These are phyloP conservation scores for Ctenicera cuprea DNA, from an alignment of 2,888 invertebrate genomes.

Conservation along the genomic window DNA sequence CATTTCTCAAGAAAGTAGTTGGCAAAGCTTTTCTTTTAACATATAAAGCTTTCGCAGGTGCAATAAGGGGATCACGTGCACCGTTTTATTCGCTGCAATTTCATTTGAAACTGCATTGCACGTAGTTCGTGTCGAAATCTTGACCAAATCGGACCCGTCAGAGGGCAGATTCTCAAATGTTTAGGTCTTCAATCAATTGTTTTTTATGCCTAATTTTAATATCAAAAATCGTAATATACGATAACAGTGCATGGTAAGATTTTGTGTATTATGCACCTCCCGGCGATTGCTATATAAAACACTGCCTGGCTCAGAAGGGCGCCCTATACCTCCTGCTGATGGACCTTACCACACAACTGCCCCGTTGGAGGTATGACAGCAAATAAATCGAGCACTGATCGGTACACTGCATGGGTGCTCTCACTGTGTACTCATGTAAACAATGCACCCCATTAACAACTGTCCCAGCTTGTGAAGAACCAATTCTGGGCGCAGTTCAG, in stretches of 20 bases:
- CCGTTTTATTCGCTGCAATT: constrained; percentile 52
- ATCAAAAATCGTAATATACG: constrained; percentile 46
- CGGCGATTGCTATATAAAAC: constrained; percentile 52
- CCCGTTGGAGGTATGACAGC: constrained; percentile 58
- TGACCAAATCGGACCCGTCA: constrained; percentile 4
- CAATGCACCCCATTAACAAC: constrained; percentile 40
- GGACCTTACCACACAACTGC: constrained; percentile 54
- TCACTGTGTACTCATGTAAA: constrained; percentile 36
- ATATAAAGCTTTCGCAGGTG: constrained; percentile 39
- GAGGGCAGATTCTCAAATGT: constrained; percentile 11
- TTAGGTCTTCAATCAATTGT: constrained; percentile 10
- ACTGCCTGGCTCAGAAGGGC: constrained; percentile 58
- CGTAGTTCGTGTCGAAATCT: constrained; percentile 34
- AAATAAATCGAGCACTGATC: constrained; percentile 59
- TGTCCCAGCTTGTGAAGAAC: constrained; percentile 29
- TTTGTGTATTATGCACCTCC: constrained; percentile 55
- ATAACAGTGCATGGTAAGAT: constrained; percentile 46
- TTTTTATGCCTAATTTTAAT: constrained; percentile 21
- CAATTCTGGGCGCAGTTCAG: constrained; percentile 18
- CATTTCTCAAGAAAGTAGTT: not conserved
- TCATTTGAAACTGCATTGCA: constrained; percentile 43
- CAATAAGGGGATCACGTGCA: constrained; percentile 54
- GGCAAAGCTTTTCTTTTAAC: constrained; percentile 12
- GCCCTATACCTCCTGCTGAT: constrained; percentile 52
- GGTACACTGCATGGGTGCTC: constrained; percentile 55